Percentiles rank a stretch among this genome's conserved stretches.
Conservation (phyloP, 2,113 vertebrate genomes). For the Syngnathus floridae region DNA sequence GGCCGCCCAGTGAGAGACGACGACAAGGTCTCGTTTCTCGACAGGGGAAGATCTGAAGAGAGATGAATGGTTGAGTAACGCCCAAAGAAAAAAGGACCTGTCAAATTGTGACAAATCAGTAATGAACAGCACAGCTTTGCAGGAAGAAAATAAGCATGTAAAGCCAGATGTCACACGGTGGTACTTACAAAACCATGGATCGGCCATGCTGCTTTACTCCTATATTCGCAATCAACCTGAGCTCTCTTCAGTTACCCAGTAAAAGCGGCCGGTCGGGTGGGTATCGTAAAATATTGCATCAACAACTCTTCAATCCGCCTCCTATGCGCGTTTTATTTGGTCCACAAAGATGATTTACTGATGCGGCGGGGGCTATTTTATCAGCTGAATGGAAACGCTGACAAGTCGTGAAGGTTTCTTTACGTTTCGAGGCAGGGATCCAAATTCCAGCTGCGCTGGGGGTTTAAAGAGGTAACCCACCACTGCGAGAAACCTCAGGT, state of each 20-base stretch:
- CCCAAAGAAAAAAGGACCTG: neutral
- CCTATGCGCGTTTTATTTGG: neutral
- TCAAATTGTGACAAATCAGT: conserved; percentile 24
- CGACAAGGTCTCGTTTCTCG: conserved; percentile 70
- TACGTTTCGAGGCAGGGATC: neutral
- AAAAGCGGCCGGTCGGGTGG: neutral
- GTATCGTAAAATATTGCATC: conserved; percentile 31
- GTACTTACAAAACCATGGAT: conserved; percentile 68
- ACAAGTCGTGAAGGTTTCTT: neutral
- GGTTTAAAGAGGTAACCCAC: neutral
- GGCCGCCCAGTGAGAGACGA: conserved; percentile 71
- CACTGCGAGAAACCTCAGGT: neutral
- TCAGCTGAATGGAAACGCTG: neutral
- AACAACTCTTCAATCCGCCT: conserved; percentile 38
- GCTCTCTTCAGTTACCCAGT: conserved; percentile 51
- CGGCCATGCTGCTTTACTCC: conserved; percentile 62
- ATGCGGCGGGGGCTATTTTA: neutral
- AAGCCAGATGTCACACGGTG: conserved; percentile 42
- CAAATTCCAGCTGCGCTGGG: neutral
- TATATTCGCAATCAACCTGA: conserved; percentile 61
- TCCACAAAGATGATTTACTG: neutral
- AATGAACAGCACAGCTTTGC: conserved; percentile 40
- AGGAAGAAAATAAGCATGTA: conserved; percentile 41
- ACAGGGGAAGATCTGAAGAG: conserved; percentile 67
- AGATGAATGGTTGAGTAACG: neutral